phyloP scores from a whole-genome alignment of 92 coral and sea anemone species.

The Isaurus tuberculatus region DNA sequence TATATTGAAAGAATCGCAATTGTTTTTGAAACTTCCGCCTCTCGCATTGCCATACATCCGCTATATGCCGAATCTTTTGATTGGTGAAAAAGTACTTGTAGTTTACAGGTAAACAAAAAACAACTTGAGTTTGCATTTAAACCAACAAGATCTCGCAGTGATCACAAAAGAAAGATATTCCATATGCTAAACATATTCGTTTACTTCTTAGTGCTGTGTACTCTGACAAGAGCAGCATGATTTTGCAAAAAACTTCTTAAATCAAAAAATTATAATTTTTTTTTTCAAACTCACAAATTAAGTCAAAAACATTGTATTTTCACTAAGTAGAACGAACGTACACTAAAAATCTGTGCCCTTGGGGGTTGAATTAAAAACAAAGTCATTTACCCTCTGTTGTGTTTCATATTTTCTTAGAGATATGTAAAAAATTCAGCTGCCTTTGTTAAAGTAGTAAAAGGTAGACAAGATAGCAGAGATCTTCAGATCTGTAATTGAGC shows the following conservation, averaged over 20 bases:
- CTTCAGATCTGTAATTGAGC: conserved; percentile 23
- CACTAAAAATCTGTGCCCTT: background rate
- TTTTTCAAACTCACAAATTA: conserved; percentile 29
- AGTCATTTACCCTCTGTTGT: background rate
- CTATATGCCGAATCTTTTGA: background rate
- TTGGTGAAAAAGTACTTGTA: conserved; percentile 30
- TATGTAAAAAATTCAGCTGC: conserved; percentile 36
- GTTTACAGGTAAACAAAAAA: conserved; percentile 20
- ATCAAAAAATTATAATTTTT: background rate
- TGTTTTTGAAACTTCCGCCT: background rate
- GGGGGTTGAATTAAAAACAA: background rate
- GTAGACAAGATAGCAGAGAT: background rate
- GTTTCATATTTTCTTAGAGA: background rate
- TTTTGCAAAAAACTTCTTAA: background rate
- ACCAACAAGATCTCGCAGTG: background rate
- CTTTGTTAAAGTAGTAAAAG: background rate
- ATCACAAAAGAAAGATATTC: background rate
- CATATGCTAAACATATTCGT: conserved; percentile 2
- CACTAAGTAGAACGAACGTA: background rate
- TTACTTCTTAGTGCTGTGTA: background rate
- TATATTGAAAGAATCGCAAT: background rate
- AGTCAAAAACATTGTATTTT: background rate
- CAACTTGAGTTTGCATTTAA: conserved; percentile 3
- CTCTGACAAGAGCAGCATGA: background rate
- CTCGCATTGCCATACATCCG: background rate